These are phyloP conservation scores for Fragum sueziense DNA, from an alignment of 2,888 invertebrate species.

Conservation along the genomic window DNA sequence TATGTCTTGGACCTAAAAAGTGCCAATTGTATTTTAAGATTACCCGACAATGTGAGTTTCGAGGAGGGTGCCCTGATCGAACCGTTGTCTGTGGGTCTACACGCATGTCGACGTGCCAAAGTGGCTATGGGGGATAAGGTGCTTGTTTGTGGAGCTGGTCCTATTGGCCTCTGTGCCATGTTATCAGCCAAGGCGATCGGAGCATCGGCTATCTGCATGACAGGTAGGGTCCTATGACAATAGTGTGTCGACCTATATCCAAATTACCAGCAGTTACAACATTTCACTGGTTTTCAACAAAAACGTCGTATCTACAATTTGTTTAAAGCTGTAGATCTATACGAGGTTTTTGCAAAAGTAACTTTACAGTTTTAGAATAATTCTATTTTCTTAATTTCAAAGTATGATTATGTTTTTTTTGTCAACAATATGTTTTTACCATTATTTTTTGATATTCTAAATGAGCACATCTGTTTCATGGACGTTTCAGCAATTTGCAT, in stretches of 20 bases:
- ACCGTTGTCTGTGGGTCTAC: constrained; percentile 95
- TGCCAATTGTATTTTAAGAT: constrained; percentile 84
- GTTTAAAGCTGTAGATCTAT: neutral
- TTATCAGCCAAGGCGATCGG: constrained; percentile 81
- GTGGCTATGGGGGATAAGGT: constrained; percentile 85
- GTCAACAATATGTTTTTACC: too few relatives aligned
- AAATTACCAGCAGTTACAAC: too few relatives aligned
- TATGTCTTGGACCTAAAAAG: too few relatives aligned
- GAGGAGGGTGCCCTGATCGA: constrained; percentile 97
- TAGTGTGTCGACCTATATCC: neutral
- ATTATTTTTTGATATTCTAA: too few relatives aligned
- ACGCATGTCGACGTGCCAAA: constrained; percentile 93
- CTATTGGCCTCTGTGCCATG: constrained; percentile 80
- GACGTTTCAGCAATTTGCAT: too few relatives aligned
- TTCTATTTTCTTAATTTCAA: too few relatives aligned
- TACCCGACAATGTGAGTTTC: constrained; percentile 94
- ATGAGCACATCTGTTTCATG: too few relatives aligned
- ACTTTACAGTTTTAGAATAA: too few relatives aligned
- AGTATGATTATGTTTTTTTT: too few relatives aligned
- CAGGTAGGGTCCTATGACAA: constrained; percentile 70
- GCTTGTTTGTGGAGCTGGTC: constrained; percentile 82
- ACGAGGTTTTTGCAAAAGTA: neutral
- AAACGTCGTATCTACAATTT: neutral
- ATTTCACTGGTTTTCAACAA: neutral
- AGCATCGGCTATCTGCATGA: constrained; percentile 77